Base-by-base conservation (phyloP, 2,888 invertebrate genomes). In the Lypha dubia region DNA sequence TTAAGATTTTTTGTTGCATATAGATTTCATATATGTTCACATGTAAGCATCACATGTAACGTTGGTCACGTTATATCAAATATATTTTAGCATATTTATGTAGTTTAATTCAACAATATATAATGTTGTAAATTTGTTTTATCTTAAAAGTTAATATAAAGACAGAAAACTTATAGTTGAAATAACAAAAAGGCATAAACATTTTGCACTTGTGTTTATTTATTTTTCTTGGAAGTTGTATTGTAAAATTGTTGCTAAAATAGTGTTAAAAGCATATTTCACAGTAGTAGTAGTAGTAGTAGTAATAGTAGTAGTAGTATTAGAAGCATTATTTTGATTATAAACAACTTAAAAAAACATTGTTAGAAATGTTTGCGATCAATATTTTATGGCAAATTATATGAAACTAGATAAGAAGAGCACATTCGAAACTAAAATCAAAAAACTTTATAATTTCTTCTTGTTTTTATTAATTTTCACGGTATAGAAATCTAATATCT, bases 141-240 rank as follows among this genome's bases (percentile, higher is more conserved):
- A 67, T 65, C 38, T 41, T 38, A 20, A n/a, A 79, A 58, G 46
- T 56, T 65, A 51, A 49, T 65, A 51, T 44, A n/a, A 68, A 32
- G n/a, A 13, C 28, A 49, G 15, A 15, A 49, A 17, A 63, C 20
- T 24, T 24, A 41, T 35, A 22, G 20, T 3, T 11, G 32, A 2
- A 56, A 70, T 53, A 32, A 35, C 44, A 63, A 28, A 75, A 28
- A 20, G 11, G 20, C 44, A 58, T 22, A 60, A 77, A 22, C 20
- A 68, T 56, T 67, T 74, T 74, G 67, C 44, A 62, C 56, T 46
- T 63, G 49, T 53, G 35, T 46, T 53, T 56, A 65, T 79, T n/a
- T 80, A 49, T 24, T 60, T 73, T 75, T 63, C 49, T 13, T 15
- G 58, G 46, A 76, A 76, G 35, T 56, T 67, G 74, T 63, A 41